phyloP scores from a whole-genome alignment of 1,140 invertebrate species.

The Drosophila subobscura region DNA sequence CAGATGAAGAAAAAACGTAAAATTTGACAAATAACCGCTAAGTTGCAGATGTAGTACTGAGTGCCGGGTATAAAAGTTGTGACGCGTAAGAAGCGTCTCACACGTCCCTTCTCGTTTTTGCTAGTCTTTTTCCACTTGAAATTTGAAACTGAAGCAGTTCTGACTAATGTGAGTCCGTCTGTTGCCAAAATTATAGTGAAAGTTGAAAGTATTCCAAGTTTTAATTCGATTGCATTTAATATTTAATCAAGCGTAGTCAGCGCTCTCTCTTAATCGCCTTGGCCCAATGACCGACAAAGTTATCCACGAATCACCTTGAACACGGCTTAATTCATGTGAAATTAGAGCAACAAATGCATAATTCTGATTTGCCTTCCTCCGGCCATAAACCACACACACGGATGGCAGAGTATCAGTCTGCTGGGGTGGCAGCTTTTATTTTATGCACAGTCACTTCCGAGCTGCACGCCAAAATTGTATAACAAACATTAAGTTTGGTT shows the following conservation, averaged over 20 bases:
- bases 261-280: slow-evolving; percentile 27
- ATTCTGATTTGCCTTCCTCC: slow-evolving; percentile 41
- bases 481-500: slow-evolving; percentile 80
- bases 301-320: slow-evolving; percentile 35
- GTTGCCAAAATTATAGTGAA: slow-evolving; percentile 11
- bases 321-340: background rate
- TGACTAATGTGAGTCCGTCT: background rate
- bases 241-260: slow-evolving; percentile 18
- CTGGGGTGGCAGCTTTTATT: slow-evolving; percentile 38
- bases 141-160: slow-evolving; percentile 31
- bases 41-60: no score
- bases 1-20: no score
- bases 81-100: no score
- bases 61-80: no score
- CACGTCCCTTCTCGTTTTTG: no score
- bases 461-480: slow-evolving; percentile 70
- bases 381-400: slow-evolving; percentile 18
- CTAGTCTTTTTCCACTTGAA: slow-evolving; percentile 1
- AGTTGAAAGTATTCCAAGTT: slow-evolving; percentile 19
- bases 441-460: slow-evolving; percentile 73
- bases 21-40: no score
- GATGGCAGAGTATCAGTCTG: slow-evolving; percentile 12
- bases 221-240: slow-evolving; percentile 16
- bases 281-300: slow-evolving; percentile 43
- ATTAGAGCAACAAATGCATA: slow-evolving; percentile 18